These are phyloP conservation scores for Mechanitis messenoides DNA, from an alignment of 2,888 invertebrate genomes.

Conservation along the genomic window DNA sequence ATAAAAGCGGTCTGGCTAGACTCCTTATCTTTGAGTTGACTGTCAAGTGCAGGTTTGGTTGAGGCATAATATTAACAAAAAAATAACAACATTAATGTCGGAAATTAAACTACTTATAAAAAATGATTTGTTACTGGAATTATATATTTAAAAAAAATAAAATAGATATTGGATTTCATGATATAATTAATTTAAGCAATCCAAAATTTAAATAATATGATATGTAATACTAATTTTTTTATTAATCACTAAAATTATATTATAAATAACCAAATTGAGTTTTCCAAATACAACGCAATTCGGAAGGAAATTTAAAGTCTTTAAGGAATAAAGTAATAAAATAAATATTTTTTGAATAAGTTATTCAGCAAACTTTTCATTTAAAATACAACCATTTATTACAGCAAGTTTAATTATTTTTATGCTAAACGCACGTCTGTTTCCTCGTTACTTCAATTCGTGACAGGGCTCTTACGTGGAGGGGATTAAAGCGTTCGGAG, in stretches of 20 bases:
- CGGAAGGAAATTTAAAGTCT: too few species aligned
- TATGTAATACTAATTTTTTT: too few species aligned
- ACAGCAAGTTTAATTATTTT: constrained; percentile 22
- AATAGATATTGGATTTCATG: not conserved
- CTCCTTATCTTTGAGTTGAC: not conserved
- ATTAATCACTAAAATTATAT: too few species aligned
- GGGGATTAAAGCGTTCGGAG: constrained; percentile 26
- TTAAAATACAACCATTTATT: constrained; percentile 14
- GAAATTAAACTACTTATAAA: not conserved
- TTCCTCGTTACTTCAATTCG: constrained; percentile 20
- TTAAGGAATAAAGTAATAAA: not conserved
- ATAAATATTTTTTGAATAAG: not conserved
- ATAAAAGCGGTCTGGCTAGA: not conserved
- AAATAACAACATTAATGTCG: too few species aligned
- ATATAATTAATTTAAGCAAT: too few species aligned
- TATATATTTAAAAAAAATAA: too few species aligned
- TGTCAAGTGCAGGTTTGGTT: not conserved
- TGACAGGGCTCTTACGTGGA: constrained; percentile 14
- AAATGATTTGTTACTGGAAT: too few species aligned
- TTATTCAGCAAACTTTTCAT: not conserved
- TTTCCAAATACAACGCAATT: too few species aligned
- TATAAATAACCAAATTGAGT: too few species aligned
- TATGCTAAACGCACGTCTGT: constrained; percentile 18
- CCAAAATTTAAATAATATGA: too few species aligned
- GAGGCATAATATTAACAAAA: not conserved